Conservation (phyloP, 23 tunicate genomes). For the Pegea sp. region DNA sequence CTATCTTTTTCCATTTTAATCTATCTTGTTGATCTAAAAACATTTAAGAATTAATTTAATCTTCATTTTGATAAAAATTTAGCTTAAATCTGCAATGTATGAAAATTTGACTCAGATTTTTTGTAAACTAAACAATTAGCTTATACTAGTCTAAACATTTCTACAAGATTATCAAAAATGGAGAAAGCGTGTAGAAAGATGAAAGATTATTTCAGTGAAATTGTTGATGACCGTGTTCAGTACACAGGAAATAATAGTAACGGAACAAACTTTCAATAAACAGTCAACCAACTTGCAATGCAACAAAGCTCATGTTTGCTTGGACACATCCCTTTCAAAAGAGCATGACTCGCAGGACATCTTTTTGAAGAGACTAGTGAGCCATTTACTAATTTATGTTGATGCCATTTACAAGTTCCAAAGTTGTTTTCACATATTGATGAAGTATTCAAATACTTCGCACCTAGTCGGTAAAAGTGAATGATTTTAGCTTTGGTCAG, state of each 20-base stretch:
- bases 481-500: too few species aligned
- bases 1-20: background rate
- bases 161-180: background rate
- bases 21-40: constrained; percentile 4
- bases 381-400: too few species aligned
- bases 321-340: constrained; percentile 1
- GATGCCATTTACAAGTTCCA: too few species aligned
- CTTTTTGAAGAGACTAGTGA: too few species aligned
- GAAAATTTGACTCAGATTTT: background rate
- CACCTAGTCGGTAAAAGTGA: too few species aligned
- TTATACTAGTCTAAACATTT: too few species aligned
- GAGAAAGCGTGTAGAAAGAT: background rate
- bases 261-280: background rate
- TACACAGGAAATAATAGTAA: background rate
- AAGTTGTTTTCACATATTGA: too few species aligned
- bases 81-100: background rate
- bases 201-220: too few species aligned
- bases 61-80: background rate
- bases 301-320: background rate
- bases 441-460: too few species aligned
- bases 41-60: too few species aligned
- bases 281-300: constrained; percentile 1
- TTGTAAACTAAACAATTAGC: background rate
- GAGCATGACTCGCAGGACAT: too few species aligned
- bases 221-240: background rate